A percentile compares a stretch with the other conserved stretches of the same genome.
Evolutionary conservation across 1,140 invertebrate species (phyloP).

Genomic region (Pomacea maculata): DNA sequence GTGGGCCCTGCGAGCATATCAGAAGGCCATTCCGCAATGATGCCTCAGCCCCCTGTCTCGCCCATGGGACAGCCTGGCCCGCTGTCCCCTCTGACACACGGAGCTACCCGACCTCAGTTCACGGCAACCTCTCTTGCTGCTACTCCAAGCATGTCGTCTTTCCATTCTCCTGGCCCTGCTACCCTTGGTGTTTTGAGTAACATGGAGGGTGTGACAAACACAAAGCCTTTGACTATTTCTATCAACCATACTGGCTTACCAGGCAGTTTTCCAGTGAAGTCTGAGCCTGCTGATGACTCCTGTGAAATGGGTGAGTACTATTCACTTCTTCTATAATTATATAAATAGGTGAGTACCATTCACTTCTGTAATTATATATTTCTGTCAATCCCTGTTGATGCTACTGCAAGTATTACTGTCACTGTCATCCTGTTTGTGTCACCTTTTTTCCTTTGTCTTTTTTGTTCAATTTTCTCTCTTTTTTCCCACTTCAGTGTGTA

Average conservation of each 20-base stretch:
- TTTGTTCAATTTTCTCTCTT: too few species aligned
- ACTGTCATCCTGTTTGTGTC: too few species aligned
- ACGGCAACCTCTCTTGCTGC: conserved; percentile 4
- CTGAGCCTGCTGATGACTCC: conserved; percentile 23
- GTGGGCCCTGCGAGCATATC: neutral
- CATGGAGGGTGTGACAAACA: neutral
- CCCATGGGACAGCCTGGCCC: neutral
- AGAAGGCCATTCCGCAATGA: neutral
- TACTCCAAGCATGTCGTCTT: neutral
- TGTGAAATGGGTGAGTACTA: conserved; percentile 5
- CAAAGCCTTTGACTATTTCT: neutral
- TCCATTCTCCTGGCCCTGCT: too few species aligned
- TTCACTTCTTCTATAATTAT: too few species aligned
- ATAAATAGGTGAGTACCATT: conserved; percentile 6
- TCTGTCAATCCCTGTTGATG: too few species aligned
- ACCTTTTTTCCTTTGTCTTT: too few species aligned
- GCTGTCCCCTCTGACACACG: neutral
- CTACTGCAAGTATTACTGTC: too few species aligned
- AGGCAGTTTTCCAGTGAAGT: conserved; percentile 16
- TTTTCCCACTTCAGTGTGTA: neutral
- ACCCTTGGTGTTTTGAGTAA: neutral
- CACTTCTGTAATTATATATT: too few species aligned
- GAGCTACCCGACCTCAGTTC: conserved; percentile 3
- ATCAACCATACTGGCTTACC: conserved; percentile 17
- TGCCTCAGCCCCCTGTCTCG: neutral